A percentile compares a stretch with the other conserved stretches of the same genome.
These are phyloP conservation scores for Phenganax marumi DNA, from an alignment of 92 coral and sea anemone genomes.

Conservation along the genomic window DNA sequence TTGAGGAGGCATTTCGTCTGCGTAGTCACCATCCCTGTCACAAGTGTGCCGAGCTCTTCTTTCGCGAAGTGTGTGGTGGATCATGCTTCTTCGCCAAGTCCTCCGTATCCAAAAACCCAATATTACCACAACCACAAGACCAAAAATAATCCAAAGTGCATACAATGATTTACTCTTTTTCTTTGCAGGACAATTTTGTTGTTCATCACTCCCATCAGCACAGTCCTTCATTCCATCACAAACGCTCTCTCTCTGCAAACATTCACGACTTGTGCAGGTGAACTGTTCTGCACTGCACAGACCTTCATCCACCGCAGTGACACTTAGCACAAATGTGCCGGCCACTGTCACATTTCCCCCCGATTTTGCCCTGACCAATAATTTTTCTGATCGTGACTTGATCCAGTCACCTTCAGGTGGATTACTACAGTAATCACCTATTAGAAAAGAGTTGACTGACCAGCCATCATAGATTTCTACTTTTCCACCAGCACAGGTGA, in stretches of 20 bases:
- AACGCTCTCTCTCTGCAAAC: conserved; percentile 45
- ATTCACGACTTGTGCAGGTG: conserved; percentile 67
- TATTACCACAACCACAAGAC: conserved; percentile 69
- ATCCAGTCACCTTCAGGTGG: conserved; percentile 44
- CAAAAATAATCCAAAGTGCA: conserved; percentile 83
- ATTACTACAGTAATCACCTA: conserved; percentile 72
- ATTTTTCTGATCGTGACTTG: conserved; percentile 67
- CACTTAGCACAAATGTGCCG: conserved; percentile 78
- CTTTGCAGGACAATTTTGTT: conserved; percentile 59
- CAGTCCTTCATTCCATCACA: conserved; percentile 76
- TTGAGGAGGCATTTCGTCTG: conserved; percentile 53
- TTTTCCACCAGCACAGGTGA: conserved; percentile 71
- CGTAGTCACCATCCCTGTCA: conserved; percentile 47
- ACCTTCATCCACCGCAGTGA: conserved; percentile 59
- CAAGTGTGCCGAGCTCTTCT: conserved; percentile 48
- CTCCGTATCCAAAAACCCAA: conserved; percentile 93
- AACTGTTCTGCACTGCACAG: conserved; percentile 69
- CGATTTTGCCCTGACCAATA: conserved; percentile 66
- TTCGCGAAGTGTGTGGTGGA: conserved; percentile 59
- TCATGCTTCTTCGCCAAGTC: conserved; percentile 72
- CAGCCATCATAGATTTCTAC: conserved; percentile 77
- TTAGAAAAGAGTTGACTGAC: conserved; percentile 42
- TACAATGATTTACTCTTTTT: conserved; percentile 70
- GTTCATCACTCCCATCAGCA: conserved; percentile 80
- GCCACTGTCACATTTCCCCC: conserved; percentile 36